These are phyloP conservation scores for Chromis chromis DNA, from an alignment of 2,797 vertebrate genomes.

Conservation along the genomic window DNA sequence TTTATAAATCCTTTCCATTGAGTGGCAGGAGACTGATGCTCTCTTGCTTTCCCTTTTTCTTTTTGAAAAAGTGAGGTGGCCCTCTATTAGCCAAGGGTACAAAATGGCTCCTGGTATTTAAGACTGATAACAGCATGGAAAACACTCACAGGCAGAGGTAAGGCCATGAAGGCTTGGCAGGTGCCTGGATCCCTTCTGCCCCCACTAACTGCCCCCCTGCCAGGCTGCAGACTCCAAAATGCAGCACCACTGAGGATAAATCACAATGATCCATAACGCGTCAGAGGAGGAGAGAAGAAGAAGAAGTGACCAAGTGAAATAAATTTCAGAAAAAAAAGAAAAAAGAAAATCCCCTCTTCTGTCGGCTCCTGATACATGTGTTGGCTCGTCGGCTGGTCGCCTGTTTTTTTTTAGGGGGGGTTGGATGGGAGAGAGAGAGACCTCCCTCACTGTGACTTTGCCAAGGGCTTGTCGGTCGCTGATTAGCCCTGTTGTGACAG, in stretches of 20 bases:
- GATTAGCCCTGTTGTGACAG: conserved; percentile 85
- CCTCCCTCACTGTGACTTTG: conserved; percentile 85
- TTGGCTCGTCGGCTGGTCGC: conserved; percentile 67
- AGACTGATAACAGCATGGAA: conserved; percentile 78
- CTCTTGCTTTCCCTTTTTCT: conserved; percentile 68
- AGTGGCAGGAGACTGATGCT: conserved; percentile 53
- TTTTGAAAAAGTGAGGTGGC: conserved; percentile 82
- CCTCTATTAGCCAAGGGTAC: conserved; percentile 82
- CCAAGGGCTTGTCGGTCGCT: conserved; percentile 81
- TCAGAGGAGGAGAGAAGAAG: conserved; percentile 68
- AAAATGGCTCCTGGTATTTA: conserved; percentile 91
- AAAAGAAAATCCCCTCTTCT: conserved; percentile 73
- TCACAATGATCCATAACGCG: conserved; percentile 84
- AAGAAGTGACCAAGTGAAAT: conserved; percentile 68
- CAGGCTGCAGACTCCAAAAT: conserved; percentile 87
- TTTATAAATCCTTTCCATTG: conserved; percentile 70
- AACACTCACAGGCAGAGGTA: conserved; percentile 83
- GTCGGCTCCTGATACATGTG: conserved; percentile 73
- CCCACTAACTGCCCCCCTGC: conserved; percentile 84
- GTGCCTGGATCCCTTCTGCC: conserved; percentile 86
- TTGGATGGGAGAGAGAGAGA: conserved; percentile 52
- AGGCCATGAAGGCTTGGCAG: conserved; percentile 90
- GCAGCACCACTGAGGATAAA: conserved; percentile 79
- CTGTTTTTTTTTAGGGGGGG: conserved; percentile 40
- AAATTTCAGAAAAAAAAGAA: conserved; percentile 36